A percentile compares a stretch with the other conserved stretches of the same genome.
Conservation (phyloP, 2,888 invertebrate genomes). For the Tryphoninae sp. region DNA sequence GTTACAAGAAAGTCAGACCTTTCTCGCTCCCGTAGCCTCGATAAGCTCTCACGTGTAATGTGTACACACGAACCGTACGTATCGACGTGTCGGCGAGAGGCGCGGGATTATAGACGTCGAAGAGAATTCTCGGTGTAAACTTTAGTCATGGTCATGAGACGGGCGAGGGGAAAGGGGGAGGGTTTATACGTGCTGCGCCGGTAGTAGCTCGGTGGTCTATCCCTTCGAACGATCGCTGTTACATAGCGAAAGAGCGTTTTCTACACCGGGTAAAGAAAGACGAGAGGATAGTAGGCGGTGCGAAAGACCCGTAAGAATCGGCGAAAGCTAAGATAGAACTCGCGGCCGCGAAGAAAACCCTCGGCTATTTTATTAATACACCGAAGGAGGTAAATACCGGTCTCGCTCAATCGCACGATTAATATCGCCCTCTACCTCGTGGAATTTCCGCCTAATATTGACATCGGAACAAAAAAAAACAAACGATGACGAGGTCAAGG, state of each 20-base stretch:
- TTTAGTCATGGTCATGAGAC: constrained; percentile 44
- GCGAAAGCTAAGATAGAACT: constrained; percentile 28
- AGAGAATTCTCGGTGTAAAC: constrained; percentile 33
- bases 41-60: constrained; percentile 27
- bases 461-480: background rate
- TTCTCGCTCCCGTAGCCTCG: constrained; percentile 5
- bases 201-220: constrained; percentile 49
- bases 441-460: constrained; percentile 14
- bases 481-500: background rate
- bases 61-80: background rate
- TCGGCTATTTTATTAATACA: constrained; percentile 45
- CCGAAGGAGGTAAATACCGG: constrained; percentile 35
- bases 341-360: constrained; percentile 17
- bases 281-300: constrained; percentile 18
- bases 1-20: background rate
- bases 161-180: background rate
- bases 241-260: constrained; percentile 37
- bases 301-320: constrained; percentile 35
- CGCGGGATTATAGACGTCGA: constrained; percentile 47
- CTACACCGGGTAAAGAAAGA: background rate
- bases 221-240: constrained; percentile 32
- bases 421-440: constrained; percentile 32
- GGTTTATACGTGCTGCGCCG: constrained; percentile 22
- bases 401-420: constrained; percentile 40
- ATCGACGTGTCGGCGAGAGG: constrained; percentile 32